phyloP scores from a whole-genome alignment of 2,888 invertebrate species.

The Hymenopus coronatus region DNA sequence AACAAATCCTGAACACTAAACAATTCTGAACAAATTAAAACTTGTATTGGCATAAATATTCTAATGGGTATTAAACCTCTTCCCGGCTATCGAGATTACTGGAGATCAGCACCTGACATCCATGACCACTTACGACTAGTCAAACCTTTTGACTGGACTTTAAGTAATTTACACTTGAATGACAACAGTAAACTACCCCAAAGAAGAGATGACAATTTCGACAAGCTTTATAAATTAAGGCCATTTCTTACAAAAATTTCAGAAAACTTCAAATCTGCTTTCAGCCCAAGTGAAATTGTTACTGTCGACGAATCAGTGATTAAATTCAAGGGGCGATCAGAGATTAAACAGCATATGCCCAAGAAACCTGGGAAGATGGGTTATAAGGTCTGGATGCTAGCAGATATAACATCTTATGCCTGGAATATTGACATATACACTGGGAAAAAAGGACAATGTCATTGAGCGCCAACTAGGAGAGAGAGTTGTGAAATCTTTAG shows the following conservation, averaged over 20 bases:
- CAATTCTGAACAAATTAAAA: not conserved
- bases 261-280: not conserved
- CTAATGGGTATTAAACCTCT: not conserved
- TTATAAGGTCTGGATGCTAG: constrained; percentile 38
- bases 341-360: constrained; percentile 37
- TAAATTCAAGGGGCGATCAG: constrained; percentile 36
- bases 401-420: constrained; percentile 36
- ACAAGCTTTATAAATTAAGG: not conserved
- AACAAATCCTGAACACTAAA: too few relatives aligned
- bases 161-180: not conserved
- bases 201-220: not conserved
- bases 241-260: not conserved
- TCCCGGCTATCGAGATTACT: not conserved
- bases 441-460: constrained; percentile 36
- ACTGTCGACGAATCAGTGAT: constrained; percentile 35
- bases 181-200: not conserved
- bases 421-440: constrained; percentile 40
- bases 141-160: not conserved
- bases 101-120: not conserved
- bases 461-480: constrained; percentile 36
- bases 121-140: constrained; percentile 1
- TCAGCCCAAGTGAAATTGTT: not conserved
- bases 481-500: constrained; percentile 34
- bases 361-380: constrained; percentile 38
- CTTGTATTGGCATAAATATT: constrained; percentile 10